Evolutionary conservation across 2,888 invertebrate species (phyloP), one percentile per base, ranked within the genome.

Genomic region (Sarcophaga rosellei): DNA sequence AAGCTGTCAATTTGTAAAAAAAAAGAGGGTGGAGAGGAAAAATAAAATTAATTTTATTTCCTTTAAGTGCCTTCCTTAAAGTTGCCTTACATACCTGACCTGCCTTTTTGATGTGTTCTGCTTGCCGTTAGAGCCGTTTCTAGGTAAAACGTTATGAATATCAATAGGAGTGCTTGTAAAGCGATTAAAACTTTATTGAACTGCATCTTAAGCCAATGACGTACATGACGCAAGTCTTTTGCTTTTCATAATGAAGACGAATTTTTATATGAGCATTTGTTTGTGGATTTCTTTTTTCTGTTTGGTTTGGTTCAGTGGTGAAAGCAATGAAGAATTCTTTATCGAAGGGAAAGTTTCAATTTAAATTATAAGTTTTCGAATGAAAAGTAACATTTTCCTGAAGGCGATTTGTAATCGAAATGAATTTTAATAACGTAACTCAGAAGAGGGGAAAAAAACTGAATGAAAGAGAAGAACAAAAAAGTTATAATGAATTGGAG

Each of bases 161-260:
- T n/a, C 45, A 84, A 84, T 75, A 35, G 10, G 1, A 35, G 15
- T 15, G 15, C 47, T 47, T 47, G 47, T 47, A 15, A 80, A 62
- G 17, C 59, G 69, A 61, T 63, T 63, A 70, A 35, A 84, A 61
- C 47, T 80, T 75, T 79, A 80, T 75, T 65, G 70, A 79, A 75
- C 35, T 75, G 63, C 74, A 79, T 78, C 44, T 68, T 78, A 5
- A 45, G 45, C 73, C 35, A 12, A 6, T 47, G 44, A 21, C 20
- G 61, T 57, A 57, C 47, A 47, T 65, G 63, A 77, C 45, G 61
- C 47, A 44, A 75, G 57, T 63, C 57, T 70, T 70, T 47, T 53
- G 15, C 20, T 35, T 57, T 70, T 70, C 63, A 23, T 65, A 81
- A 81, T 59, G 20, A 81, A 65, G 4, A 68, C 45, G 20, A 17